Evolutionary conservation across 2,797 vertebrate genomes (phyloP).

Genomic region (Mormyrus hasselquistii): DNA sequence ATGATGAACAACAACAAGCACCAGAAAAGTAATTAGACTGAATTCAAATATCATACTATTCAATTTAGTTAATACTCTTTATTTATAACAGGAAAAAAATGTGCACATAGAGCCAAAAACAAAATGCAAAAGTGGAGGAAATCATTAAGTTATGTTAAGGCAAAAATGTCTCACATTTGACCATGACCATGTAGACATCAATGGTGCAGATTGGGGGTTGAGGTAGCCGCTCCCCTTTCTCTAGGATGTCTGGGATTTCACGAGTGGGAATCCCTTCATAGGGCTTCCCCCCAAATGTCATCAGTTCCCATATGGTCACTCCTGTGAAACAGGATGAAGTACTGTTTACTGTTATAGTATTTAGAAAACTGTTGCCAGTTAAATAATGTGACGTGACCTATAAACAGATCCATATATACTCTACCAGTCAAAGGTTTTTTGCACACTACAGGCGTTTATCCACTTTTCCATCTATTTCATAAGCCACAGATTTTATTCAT

Average conservation of each 20-base stretch:
- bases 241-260: constrained; percentile 93
- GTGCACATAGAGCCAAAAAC: neutral
- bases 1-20: neutral
- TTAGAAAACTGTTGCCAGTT: neutral
- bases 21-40: neutral
- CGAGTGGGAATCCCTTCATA: constrained; percentile 93
- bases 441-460: neutral
- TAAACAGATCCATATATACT: neutral
- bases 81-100: neutral
- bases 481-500: too few relatives aligned
- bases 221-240: constrained; percentile 92
- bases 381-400: neutral
- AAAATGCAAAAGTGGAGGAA: neutral
- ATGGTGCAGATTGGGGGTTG: constrained; percentile 97
- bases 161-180: constrained; percentile 79
- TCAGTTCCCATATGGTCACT: constrained; percentile 98
- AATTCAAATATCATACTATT: constrained; percentile 5
- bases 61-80: neutral
- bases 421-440: neutral
- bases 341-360: neutral
- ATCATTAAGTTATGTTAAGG: neutral
- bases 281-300: constrained; percentile 97
- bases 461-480: neutral
- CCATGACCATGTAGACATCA: constrained; percentile 99
- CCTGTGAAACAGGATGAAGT: constrained; percentile 53